Evolutionary conservation across 2,888 invertebrate genomes (phyloP).

Genomic region (Scaptomyza parva): DNA sequence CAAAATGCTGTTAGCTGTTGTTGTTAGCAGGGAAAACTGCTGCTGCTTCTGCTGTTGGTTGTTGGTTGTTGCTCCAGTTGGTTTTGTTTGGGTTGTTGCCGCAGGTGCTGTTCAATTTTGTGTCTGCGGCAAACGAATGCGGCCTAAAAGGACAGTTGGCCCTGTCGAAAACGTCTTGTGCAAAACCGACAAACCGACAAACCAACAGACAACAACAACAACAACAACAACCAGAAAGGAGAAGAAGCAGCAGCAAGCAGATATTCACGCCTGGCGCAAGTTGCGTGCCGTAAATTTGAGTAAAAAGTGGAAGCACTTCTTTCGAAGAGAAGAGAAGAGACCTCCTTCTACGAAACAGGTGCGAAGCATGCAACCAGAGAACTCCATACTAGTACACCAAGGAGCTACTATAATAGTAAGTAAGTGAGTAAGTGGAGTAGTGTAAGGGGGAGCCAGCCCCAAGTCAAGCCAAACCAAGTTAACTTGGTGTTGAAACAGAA

Average conservation of each 20-base stretch:
- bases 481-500: conserved; percentile 72
- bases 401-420: not conserved
- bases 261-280: conserved; percentile 71
- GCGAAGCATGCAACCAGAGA: conserved; percentile 55
- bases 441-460: not conserved
- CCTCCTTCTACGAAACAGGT: conserved; percentile 63
- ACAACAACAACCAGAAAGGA: conserved; percentile 10
- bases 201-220: conserved; percentile 18
- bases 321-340: too few species aligned
- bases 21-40: conserved; percentile 47
- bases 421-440: not conserved
- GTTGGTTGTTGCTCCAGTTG: conserved; percentile 17
- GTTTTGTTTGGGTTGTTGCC: conserved; percentile 29
- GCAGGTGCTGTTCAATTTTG: conserved; percentile 51
- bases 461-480: conserved; percentile 31
- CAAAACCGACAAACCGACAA: conserved; percentile 32
- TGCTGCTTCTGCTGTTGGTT: conserved; percentile 46
- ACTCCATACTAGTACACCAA: not conserved
- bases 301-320: conserved; percentile 42
- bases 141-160: conserved; percentile 68
- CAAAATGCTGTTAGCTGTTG: conserved; percentile 62
- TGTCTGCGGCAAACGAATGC: conserved; percentile 50
- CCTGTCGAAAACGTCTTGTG: conserved; percentile 66
- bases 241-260: conserved; percentile 26
- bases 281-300: conserved; percentile 74